Evolutionary conservation across 2,113 vertebrate genomes (phyloP), one percentile per base, ranked within the genome.

Genomic region (Nestor notabilis): DNA sequence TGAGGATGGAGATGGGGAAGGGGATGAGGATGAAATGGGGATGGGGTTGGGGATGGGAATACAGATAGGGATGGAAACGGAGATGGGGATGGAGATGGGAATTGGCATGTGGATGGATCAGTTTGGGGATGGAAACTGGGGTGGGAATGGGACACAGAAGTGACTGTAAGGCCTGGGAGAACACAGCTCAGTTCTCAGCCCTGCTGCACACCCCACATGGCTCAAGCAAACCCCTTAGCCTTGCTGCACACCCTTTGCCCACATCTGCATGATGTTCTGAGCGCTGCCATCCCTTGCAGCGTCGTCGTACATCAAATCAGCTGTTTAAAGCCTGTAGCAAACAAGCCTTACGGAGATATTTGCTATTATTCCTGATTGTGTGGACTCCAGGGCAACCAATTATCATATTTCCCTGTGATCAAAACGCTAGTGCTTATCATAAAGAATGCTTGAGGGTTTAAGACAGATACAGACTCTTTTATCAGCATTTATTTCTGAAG

Each of bases 401-500:
- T 96, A 93, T 50, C 76, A 60, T 92, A 88, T 93, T 96, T 92
- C 77, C 71, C 65, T 80, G 39, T 70, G 93, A 97, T 95, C 96
- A 94, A 95, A 97, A 96, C 64, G 80, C 66, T 93, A 43, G 64
- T 23, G 46, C 80, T 95, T 95, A 83, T 75, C 85, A 81, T 68
- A 96, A 92, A 94, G 66, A 83, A 71, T 71, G 69, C 83, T 96
- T 80, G 50, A 82, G 88, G 44, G 74, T 87, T 90, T 93, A 64
- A 90, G 89, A 93, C 83, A 95, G 88, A 89, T 71, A 90, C 88
- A 93, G 83, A 81, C 77, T 92, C 83, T 90, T 96, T 87, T 71
- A 97, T 75, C 86, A 75, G 80, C 80, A 56, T 93, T 96, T 97
- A 89, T 93, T 93, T 89, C 83, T 94, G 80, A 90, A 95, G 86